Evolutionary conservation across 2,888 invertebrate genomes (phyloP), one percentile per base, ranked within the genome.

Genomic region (Aleiodes alternator): DNA sequence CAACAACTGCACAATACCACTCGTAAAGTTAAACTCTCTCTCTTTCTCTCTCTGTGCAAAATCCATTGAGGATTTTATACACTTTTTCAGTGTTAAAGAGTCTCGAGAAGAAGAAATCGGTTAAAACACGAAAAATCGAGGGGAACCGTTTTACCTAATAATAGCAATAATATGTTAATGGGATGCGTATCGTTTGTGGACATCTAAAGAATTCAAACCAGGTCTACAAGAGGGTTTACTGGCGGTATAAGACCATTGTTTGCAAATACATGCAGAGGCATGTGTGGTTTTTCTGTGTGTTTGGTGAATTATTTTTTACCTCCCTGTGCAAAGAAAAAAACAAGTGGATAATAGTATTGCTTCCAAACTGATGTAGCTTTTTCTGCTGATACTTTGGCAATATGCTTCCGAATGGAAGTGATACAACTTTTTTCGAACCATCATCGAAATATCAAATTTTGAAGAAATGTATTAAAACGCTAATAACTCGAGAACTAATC

Each of bases 101-200:
- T 55, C 23, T 23, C 23, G 51, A 43, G 12, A 61, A 38, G 34
- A 56, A 69, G 66, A 73, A 73, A 75, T 50, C 73, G 53, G 16
- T 73, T 38, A 69, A 53, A 23, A 23, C 23, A 23, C 23, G 68
- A 75, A 68, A 85, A 84, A 85, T 84, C 86, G 84, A 84, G 43
- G 80, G 84, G 84, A 84, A 87, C 85, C 87, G 87, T 88, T 88
- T 23, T 87, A 88, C 87, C 87, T 88, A 88, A 88, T 88, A 88
- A 88, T 88, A 88, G 87, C 88, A 88, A 88, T 88, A 88, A 88
- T 88, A 88, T 88, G 88, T 87, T 88, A 88, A 88, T 88, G 85
- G 85, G 86, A 87, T 86, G 84, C 86, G 85, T 88, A 88, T 88
- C 88, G 81, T 61, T 43, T 86, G 85, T 84, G 85, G 85, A 86